These are phyloP conservation scores for Rhodophaea formosa DNA, from an alignment of 2,888 invertebrate genomes.

Conservation along the genomic window DNA sequence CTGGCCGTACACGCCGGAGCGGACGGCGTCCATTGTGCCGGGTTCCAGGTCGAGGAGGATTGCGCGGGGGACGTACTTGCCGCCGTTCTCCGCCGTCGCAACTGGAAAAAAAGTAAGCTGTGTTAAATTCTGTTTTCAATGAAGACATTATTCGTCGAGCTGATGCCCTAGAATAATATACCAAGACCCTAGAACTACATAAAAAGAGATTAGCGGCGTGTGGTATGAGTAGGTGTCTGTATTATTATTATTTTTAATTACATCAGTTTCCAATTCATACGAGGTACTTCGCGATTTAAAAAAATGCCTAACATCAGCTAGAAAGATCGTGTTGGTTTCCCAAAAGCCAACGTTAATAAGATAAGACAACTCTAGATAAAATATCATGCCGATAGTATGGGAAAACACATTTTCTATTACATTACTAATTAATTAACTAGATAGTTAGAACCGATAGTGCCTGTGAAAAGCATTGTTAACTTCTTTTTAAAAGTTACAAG, in stretches of 20 bases:
- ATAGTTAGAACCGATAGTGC: not conserved
- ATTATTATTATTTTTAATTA: no score
- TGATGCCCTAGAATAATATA: no score
- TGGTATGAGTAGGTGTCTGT: no score
- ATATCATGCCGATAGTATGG: not conserved
- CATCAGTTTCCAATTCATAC: no score
- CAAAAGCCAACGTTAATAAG: no score
- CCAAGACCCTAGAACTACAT: no score
- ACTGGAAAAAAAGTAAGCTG: slow-evolving; percentile 62
- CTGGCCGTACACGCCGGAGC: slow-evolving; percentile 92
- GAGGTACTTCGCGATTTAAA: no score
- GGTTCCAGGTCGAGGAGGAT: slow-evolving; percentile 97
- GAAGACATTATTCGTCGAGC: no score
- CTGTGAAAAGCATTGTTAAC: slow-evolving; percentile 5
- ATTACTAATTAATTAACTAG: not conserved
- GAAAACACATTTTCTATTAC: not conserved
- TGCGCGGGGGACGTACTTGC: slow-evolving; percentile 96
- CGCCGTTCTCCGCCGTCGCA: slow-evolving; percentile 95
- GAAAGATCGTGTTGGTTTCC: no score
- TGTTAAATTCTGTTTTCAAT: not conserved
- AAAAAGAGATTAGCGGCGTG: no score
- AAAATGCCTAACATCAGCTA: no score
- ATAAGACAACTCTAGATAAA: no score
- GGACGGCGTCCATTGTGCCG: slow-evolving; percentile 97
- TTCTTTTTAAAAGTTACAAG: not conserved